phyloP scores from a whole-genome alignment of 2,888 invertebrate species.

The Pseudococcus longispinus region DNA sequence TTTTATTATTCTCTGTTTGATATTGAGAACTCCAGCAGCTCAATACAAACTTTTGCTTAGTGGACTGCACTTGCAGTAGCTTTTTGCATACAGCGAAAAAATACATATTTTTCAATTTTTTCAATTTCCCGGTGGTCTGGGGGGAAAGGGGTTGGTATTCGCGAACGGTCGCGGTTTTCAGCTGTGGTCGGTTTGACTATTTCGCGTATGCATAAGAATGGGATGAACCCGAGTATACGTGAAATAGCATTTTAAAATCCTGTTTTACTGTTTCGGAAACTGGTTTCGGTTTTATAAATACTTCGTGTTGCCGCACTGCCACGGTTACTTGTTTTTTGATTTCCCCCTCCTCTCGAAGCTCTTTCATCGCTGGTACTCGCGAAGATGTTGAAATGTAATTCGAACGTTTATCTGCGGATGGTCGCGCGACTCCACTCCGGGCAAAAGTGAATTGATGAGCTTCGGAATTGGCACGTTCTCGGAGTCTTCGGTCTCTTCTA shows the following conservation, averaged over 20 bases:
- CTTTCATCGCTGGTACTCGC: not conserved
- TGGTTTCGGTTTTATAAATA: conserved; percentile 28
- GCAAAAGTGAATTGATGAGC: not conserved
- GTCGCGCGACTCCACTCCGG: not conserved
- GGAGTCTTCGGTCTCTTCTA: not conserved
- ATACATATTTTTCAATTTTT: too few relatives aligned
- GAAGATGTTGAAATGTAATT: not conserved
- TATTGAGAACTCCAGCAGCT: too few relatives aligned
- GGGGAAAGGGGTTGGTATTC: too few relatives aligned
- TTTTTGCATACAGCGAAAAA: too few relatives aligned
- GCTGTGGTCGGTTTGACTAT: not conserved
- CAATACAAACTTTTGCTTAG: too few relatives aligned
- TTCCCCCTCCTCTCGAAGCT: not conserved
- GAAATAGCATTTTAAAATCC: conserved; percentile 35
- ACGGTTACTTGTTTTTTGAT: conserved; percentile 30
- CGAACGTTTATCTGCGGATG: not conserved
- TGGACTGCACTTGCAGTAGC: too few relatives aligned
- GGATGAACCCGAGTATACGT: conserved; percentile 12
- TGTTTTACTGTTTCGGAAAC: conserved; percentile 37
- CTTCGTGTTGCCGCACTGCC: not conserved
- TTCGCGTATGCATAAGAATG: not conserved
- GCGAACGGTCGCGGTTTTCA: not conserved
- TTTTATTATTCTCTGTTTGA: too few relatives aligned
- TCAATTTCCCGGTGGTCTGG: too few relatives aligned
- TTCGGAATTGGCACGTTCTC: not conserved